Evolutionary conservation across 2,113 vertebrate genomes (phyloP).

Genomic region (Mesocricetus auratus): DNA sequence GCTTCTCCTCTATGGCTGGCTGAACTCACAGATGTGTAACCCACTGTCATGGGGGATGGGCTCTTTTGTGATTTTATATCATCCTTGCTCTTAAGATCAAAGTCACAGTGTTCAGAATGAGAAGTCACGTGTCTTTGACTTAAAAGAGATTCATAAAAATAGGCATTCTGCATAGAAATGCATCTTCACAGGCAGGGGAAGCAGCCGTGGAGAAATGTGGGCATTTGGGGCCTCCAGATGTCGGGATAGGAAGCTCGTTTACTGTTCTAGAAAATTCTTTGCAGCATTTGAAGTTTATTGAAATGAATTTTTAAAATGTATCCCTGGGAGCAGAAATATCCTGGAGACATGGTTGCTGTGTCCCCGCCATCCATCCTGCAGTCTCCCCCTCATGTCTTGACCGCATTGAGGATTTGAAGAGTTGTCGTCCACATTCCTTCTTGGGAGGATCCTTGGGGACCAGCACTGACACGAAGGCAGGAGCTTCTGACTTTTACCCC

Average conservation of each 20-base stretch:
- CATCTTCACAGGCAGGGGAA: background rate
- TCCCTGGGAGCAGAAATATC: background rate
- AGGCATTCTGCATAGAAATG: background rate
- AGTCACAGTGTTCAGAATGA: background rate
- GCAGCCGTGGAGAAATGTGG: background rate
- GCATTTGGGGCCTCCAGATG: background rate
- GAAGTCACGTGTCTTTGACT: background rate
- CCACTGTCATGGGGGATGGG: background rate
- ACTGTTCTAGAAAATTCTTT: background rate
- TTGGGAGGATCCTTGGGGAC: background rate
- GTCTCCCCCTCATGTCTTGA: accelerated
- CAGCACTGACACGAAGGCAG: background rate
- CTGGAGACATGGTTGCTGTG: accelerated
- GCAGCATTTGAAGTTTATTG: background rate
- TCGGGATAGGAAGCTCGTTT: background rate
- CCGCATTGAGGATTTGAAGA: background rate
- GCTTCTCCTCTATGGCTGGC: background rate
- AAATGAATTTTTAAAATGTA: background rate
- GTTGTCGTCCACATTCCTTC: too few relatives aligned
- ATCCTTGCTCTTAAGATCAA: background rate
- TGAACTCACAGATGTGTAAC: background rate
- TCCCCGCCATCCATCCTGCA: accelerated
- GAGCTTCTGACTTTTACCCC: background rate
- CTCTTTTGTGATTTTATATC: background rate
- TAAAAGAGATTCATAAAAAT: background rate